Evolutionary conservation across 2,888 invertebrate genomes (phyloP).

Genomic region (Latheticus oryzae): DNA sequence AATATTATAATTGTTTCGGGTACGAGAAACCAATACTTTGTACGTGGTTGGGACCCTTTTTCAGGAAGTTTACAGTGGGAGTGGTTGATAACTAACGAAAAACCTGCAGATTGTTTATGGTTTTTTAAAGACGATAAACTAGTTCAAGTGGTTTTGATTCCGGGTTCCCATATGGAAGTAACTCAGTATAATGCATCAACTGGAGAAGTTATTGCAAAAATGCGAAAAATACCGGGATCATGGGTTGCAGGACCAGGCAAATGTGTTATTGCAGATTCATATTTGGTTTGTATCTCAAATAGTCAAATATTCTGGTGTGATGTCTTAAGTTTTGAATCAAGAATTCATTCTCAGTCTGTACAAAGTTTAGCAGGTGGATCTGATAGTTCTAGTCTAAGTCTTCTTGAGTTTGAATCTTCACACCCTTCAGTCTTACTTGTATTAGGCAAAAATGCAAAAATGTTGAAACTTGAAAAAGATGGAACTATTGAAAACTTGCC

Average conservation of each 20-base stretch:
- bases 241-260: conserved; percentile 68
- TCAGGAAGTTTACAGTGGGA: conserved; percentile 81
- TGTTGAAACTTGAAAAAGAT: conserved; percentile 49
- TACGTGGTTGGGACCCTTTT: conserved; percentile 83
- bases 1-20: conserved; percentile 81
- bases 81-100: conserved; percentile 72
- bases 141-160: conserved; percentile 72
- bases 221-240: conserved; percentile 71
- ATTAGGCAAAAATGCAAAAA: conserved; percentile 9
- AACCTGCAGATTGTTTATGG: conserved; percentile 65
- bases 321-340: conserved; percentile 58
- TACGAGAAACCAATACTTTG: conserved; percentile 71
- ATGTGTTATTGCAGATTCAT: conserved; percentile 73
- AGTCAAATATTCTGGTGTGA: conserved; percentile 73
- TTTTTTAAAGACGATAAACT: conserved; percentile 71
- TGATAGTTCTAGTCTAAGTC: conserved; percentile 7
- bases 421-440: conserved; percentile 37
- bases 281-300: conserved; percentile 75
- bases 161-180: conserved; percentile 74
- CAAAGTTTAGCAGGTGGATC: conserved; percentile 43
- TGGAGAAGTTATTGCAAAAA: conserved; percentile 71
- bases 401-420: conserved; percentile 32
- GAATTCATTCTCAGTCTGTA: conserved; percentile 46
- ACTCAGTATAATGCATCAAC: conserved; percentile 72
- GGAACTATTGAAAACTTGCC: conserved; percentile 63